Evolutionary conservation across 2,888 invertebrate genomes (phyloP).

Genomic region (Iphiclides podalirius): DNA sequence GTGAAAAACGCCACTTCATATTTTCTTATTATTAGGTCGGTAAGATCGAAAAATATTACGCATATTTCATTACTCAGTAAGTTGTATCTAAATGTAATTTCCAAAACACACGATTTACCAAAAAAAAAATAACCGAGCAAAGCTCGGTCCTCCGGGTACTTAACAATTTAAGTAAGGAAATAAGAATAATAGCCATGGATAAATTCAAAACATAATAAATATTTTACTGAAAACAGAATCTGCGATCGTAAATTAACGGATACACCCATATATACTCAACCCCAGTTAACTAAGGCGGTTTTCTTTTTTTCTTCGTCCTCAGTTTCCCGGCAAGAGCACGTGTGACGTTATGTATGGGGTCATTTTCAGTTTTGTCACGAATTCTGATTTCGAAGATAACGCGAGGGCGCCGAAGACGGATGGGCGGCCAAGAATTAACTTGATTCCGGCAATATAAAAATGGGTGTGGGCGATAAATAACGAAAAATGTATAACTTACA

Average conservation of each 20-base stretch:
- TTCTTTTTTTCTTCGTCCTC: slow-evolving; percentile 25
- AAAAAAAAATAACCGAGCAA: too few species aligned
- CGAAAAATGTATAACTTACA: not conserved
- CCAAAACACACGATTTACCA: too few species aligned
- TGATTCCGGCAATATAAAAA: slow-evolving; percentile 37
- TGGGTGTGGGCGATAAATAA: slow-evolving; percentile 21
- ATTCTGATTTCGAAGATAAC: slow-evolving; percentile 37
- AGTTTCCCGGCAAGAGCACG: slow-evolving; percentile 28
- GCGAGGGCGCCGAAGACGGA: slow-evolving; percentile 36
- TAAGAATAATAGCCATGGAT: too few species aligned
- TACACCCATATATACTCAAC: not conserved
- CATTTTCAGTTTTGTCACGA: slow-evolving; percentile 51
- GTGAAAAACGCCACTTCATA: too few species aligned
- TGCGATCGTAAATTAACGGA: not conserved
- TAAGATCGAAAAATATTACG: too few species aligned
- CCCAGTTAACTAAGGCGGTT: not conserved
- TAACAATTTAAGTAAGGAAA: too few species aligned
- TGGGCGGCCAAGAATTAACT: slow-evolving; percentile 42
- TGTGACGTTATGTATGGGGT: slow-evolving; percentile 41
- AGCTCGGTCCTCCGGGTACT: too few species aligned
- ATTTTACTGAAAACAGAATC: too few species aligned
- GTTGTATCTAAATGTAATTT: too few species aligned
- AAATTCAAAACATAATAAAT: too few species aligned
- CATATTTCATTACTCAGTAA: too few species aligned
- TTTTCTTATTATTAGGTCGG: too few species aligned